These are phyloP conservation scores for Amblyteles armatorius DNA, from an alignment of 2,888 invertebrate species.

Conservation along the genomic window DNA sequence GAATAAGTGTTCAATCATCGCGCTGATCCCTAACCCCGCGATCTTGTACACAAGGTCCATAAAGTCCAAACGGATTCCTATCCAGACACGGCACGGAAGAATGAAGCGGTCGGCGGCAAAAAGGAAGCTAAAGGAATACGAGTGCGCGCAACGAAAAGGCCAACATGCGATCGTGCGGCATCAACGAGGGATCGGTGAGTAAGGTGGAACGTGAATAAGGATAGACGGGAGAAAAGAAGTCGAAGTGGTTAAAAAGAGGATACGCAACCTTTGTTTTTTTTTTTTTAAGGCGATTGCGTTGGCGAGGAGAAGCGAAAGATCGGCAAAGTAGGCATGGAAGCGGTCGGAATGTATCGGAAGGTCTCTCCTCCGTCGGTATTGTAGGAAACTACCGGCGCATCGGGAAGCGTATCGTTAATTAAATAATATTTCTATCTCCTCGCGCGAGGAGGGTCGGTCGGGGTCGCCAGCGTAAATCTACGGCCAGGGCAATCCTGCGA, in stretches of 20 bases:
- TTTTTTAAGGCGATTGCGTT: conserved; percentile 58
- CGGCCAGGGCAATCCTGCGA: conserved; percentile 57
- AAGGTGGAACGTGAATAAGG: conserved; percentile 21
- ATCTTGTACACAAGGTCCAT: conserved; percentile 2
- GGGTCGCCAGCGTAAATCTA: conserved; percentile 60
- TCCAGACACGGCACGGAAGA: conserved; percentile 13
- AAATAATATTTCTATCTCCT: conserved; percentile 83
- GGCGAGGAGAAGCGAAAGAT: background rate
- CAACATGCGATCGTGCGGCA: background rate
- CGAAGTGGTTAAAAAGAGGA: conserved; percentile 48
- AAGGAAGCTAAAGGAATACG: background rate
- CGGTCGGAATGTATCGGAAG: background rate
- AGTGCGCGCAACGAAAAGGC: conserved; percentile 12
- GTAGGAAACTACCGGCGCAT: conserved; percentile 34
- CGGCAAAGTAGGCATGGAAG: background rate
- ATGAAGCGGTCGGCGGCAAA: conserved; percentile 26
- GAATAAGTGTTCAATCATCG: conserved; percentile 19
- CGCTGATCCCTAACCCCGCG: conserved; percentile 16
- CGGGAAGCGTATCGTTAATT: conserved; percentile 78
- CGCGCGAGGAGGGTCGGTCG: conserved; percentile 40
- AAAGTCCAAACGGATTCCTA: conserved; percentile 2
- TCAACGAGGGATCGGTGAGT: background rate
- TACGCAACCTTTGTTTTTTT: conserved; percentile 64
- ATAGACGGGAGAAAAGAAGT: conserved; percentile 31
- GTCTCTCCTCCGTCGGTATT: conserved; percentile 17